Conservation (phyloP, 1,140 invertebrate genomes). For the Dendroctonus valens region DNA sequence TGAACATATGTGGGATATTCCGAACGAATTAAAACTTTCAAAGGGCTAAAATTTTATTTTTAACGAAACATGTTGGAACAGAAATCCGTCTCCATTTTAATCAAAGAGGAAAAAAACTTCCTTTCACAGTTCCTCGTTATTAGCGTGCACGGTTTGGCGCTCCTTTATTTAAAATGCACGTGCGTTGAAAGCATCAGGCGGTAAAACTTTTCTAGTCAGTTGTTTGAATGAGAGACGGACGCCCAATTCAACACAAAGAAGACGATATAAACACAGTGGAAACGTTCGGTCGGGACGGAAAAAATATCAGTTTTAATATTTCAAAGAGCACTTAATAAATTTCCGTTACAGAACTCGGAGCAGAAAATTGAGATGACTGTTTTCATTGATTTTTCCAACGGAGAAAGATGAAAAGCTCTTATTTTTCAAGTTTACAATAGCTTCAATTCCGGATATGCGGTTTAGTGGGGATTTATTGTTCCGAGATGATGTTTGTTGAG, state of each 20-base stretch:
- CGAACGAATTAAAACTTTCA: too few species aligned
- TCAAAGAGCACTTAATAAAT: constrained; percentile 17
- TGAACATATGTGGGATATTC: too few species aligned
- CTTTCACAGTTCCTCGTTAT: not conserved
- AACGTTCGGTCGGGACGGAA: constrained; percentile 6
- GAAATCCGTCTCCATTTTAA: too few species aligned
- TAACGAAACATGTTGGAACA: too few species aligned
- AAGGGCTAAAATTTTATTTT: too few species aligned
- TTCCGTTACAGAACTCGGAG: constrained; percentile 8
- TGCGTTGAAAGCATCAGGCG: not conserved
- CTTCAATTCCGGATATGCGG: constrained; percentile 10
- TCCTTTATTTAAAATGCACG: constrained; percentile 12
- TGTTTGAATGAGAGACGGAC: not conserved
- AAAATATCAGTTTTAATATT: constrained; percentile 19
- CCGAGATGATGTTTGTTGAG: not conserved
- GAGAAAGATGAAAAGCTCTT: constrained; percentile 10
- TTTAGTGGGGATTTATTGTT: constrained; percentile 2
- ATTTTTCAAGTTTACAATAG: constrained; percentile 12
- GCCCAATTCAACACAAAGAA: constrained; percentile 5
- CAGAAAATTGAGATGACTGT: constrained; percentile 14
- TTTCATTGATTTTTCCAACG: constrained; percentile 11
- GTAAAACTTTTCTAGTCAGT: constrained; percentile 3
- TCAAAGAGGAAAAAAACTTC: too few species aligned
- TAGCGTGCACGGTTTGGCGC: constrained; percentile 4
- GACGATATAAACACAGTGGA: constrained; percentile 1